Percentiles rank a stretch among this genome's conserved stretches.
These are phyloP conservation scores for Poeciliopsis turrubarensis DNA, from an alignment of 2,113 vertebrate species.

Conservation along the genomic window DNA sequence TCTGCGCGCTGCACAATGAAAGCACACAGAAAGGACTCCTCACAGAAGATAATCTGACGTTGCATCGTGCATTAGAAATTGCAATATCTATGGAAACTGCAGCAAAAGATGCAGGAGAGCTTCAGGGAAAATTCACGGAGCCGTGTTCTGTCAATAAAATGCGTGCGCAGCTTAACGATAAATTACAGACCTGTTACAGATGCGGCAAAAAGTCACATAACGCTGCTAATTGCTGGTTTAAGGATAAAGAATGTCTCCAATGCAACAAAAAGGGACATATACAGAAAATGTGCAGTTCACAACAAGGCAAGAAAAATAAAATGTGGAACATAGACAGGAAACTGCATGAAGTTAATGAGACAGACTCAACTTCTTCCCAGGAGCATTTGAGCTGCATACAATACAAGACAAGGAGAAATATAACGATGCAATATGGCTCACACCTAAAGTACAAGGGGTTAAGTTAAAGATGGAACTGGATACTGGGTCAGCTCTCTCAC, in stretches of 20 bases:
- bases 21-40: too few species aligned
- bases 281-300: neutral
- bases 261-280: neutral
- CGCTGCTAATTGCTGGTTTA: too few species aligned
- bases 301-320: neutral
- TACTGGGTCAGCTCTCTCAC: neutral
- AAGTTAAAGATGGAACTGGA: conserved; percentile 1
- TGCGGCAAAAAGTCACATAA: too few species aligned
- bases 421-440: neutral
- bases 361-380: neutral
- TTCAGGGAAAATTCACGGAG: too few species aligned
- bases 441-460: neutral
- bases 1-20: too few species aligned
- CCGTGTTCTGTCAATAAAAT: too few species aligned
- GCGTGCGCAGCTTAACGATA: too few species aligned
- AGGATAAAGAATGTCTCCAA: neutral
- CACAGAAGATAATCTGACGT: too few species aligned
- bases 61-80: neutral
- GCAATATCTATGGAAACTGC: too few species aligned
- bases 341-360: conserved; percentile 2
- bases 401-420: neutral
- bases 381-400: neutral
- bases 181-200: too few species aligned
- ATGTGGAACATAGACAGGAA: neutral
- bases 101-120: too few species aligned